phyloP scores from a whole-genome alignment of 2,113 vertebrate genomes.

The Pollimyrus isidori region DNA sequence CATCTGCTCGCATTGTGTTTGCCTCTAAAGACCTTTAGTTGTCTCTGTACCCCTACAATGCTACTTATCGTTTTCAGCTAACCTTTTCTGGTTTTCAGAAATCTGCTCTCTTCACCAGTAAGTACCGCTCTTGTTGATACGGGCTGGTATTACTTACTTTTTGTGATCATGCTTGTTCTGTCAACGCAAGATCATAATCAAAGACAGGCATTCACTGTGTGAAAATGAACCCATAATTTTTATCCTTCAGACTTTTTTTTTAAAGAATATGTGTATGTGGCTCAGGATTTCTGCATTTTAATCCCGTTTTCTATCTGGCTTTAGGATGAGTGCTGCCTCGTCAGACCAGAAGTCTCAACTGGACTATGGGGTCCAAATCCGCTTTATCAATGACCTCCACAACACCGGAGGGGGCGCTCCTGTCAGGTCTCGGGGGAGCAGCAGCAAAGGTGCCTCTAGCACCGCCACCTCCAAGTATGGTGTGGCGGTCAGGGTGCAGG shows the following conservation, averaged over 20 bases:
- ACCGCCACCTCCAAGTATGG: conserved; percentile 68
- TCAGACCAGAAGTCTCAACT: conserved; percentile 63
- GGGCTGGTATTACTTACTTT: not conserved
- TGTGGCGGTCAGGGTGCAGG: conserved; percentile 84
- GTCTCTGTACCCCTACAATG: not conserved
- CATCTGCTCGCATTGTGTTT: not conserved
- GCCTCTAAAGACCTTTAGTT: not conserved
- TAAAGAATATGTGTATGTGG: not conserved
- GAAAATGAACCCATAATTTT: not conserved
- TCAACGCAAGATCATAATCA: not conserved
- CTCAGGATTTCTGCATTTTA: not conserved
- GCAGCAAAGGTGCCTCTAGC: conserved; percentile 14
- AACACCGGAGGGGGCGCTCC: conserved; percentile 38
- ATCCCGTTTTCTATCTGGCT: not conserved
- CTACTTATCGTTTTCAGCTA: not conserved
- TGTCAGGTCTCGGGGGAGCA: not conserved
- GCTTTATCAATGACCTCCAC: conserved; percentile 76
- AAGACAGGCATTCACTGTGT: not conserved
- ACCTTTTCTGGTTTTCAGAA: not conserved
- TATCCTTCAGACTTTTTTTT: not conserved
- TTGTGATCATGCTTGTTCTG: not conserved
- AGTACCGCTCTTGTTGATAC: not conserved
- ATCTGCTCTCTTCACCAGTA: not conserved
- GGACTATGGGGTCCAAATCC: conserved; percentile 86
- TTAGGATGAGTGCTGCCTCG: conserved; percentile 56